Base-by-base conservation (phyloP, 1,140 invertebrate species). In the Forficula auricularia region DNA sequence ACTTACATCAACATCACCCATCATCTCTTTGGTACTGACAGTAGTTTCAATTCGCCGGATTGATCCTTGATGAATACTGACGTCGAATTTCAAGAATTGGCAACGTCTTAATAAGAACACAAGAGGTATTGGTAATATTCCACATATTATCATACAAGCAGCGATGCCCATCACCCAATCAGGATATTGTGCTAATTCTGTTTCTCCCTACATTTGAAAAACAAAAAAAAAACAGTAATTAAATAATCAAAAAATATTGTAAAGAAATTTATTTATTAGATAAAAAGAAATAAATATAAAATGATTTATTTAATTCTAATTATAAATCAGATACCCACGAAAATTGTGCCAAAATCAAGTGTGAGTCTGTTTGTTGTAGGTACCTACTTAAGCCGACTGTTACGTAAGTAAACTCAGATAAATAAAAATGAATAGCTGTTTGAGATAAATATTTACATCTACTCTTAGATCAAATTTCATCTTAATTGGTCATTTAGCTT, bases 1-100 rank as follows among this genome's bases (percentile, higher is more conserved):
- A 79, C 79, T 81, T 60, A 87, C 82, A 63, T 88, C 85, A 52
- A 84, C 80, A 57, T 87, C 83, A 19, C 71, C 75, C 65, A 89
- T 87, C 84, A 88, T 88, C 60, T 85, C 82, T 59, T 85, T 85
- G n/a, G 85, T 88, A 2, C 83, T 88, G 10, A 85, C 82, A 0
- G 85, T 87, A 9, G 85, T 88, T 53, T 88, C 83, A 49, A 87
- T 87, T 45, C 84, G 71, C 48, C 82, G 68, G 57, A 89, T 88
- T 44, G 82, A 83, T 16, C 82, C 82, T 63, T 86, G 81, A 58
- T 86, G 82, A 54, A 87, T 87, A 57, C 85, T 77, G 49, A 83
- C 69, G 53, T 88, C 82, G 44, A 85, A 68, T 49, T 83, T 76
- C 31, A 84, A 65, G 54, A 77, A 83, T 58, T 87, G 82, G 70